Percentiles rank a stretch among this genome's conserved stretches.
phyloP scores from a whole-genome alignment of 2,113 vertebrate genomes.

The Pterocles burchelli region DNA sequence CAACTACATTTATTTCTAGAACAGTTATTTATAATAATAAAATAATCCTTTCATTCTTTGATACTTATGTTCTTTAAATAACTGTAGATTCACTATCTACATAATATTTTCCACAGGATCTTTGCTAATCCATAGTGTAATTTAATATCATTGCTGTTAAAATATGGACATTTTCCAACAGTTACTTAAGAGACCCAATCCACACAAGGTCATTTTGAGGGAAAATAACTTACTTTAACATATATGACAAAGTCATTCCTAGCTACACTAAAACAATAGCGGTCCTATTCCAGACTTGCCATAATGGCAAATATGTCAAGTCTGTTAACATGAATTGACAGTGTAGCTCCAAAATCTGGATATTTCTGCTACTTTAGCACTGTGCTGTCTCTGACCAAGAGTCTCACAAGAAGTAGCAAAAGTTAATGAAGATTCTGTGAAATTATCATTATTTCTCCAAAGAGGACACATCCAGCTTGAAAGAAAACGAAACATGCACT shows the following conservation, averaged over 20 bases:
- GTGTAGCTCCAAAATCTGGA: not conserved
- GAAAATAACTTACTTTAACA: not conserved
- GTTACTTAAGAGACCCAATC: not conserved
- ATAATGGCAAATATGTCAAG: not conserved
- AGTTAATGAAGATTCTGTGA: not conserved
- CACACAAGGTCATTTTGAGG: not conserved
- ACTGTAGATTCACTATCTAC: not conserved
- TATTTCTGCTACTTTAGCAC: not conserved
- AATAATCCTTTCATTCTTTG: not conserved
- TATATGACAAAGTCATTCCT: not conserved
- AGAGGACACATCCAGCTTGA: not conserved
- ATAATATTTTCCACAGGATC: not conserved
- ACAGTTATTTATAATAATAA: not conserved
- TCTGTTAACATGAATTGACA: not conserved
- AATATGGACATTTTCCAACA: not conserved
- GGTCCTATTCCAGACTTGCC: not conserved
- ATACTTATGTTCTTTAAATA: not conserved
- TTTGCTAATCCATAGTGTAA: not conserved
- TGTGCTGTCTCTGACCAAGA: not conserved
- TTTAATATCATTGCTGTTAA: not conserved
- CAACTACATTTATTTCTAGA: not conserved
- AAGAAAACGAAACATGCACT: not conserved
- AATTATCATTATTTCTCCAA: not conserved
- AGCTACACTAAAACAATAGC: not conserved
- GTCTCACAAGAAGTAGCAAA: not conserved